Base-by-base conservation (phyloP, 2,797 vertebrate genomes). In the Erethizon dorsatum region DNA sequence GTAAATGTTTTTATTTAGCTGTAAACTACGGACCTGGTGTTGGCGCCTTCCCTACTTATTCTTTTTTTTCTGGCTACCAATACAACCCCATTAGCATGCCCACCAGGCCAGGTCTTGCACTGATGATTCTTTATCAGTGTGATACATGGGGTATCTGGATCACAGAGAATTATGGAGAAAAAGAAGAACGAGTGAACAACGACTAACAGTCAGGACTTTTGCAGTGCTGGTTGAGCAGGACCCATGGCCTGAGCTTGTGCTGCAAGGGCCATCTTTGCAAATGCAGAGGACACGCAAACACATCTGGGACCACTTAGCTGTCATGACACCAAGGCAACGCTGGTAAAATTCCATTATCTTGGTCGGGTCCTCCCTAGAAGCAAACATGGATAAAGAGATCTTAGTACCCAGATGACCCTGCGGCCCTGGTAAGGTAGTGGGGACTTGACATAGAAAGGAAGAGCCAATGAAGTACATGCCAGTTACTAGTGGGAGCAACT, bases 191-290 rank as follows among this genome's bases (percentile, higher is more conserved):
- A n/a, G 15, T n/a, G 63, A 56, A 59, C 31, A 15, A 67, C 9
- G 5, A 57, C 8, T 17, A 24, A 71, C 52, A 88, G 57, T 15
- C 63, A 83, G 41, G 56, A 28, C 33, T 4, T 28, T 37, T 22
- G 1, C 28, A 4, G 5, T 33, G 45, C 59, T 17, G 37, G 5
- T 1, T 50, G 56, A 31, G 10, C 56, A 31, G 63, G 37, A 80
- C 11, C 10, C 56, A 0, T 28, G 1, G 31, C 61, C 71, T 24
- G 37, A 41, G 14, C 50, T 6, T 2, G 2, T 8, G 0, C 15
- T 2, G 8, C 33, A 31, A 8, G 84, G 13, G 45, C 22, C 24
- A 24, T 24, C 54, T 83, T 37, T 7, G 65, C 9, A 37, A 2
- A 8, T 0, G 13, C 14, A 28, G 88, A 79, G 37, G 59, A 3